A percentile compares a stretch with the other conserved stretches of the same genome.
These are phyloP conservation scores for Chionoecetes opilio DNA, from an alignment of 1,140 invertebrate species.

Conservation along the genomic window DNA sequence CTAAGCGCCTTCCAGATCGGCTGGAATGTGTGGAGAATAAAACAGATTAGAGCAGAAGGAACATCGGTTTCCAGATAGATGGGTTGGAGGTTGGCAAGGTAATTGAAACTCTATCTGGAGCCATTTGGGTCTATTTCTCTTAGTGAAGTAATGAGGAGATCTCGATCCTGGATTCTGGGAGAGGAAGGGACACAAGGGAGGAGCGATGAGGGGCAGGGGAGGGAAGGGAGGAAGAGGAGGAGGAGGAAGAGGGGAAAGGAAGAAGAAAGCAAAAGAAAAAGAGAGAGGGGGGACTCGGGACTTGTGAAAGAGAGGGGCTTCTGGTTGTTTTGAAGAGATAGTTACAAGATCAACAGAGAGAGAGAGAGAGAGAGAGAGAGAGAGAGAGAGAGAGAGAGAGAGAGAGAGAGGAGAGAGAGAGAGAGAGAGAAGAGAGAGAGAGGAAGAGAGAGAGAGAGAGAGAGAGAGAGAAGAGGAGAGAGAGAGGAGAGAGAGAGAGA, in stretches of 20 bases:
- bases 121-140: slow-evolving; percentile 80
- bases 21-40: slow-evolving; percentile 81
- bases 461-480: not conserved
- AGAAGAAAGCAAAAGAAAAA: not conserved
- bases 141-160: slow-evolving; percentile 79
- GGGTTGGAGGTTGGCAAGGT: slow-evolving; percentile 77
- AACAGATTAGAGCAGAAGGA: slow-evolving; percentile 81
- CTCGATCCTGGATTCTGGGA: slow-evolving; percentile 70
- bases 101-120: slow-evolving; percentile 78
- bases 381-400: not conserved
- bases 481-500: not conserved
- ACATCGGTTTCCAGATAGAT: slow-evolving; percentile 81
- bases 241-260: not conserved
- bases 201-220: not conserved
- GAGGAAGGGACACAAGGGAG: not conserved
- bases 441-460: not conserved
- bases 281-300: not conserved
- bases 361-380: slow-evolving; percentile 41
- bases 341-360: not conserved
- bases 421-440: not conserved
- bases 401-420: not conserved
- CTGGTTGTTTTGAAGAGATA: not conserved
- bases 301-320: not conserved
- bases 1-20: slow-evolving; percentile 81
- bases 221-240: not conserved